Percentiles rank a stretch among this genome's conserved stretches.
phyloP scores from a whole-genome alignment of 23 tunicate genomes.

The Aplidium turbinatum region DNA sequence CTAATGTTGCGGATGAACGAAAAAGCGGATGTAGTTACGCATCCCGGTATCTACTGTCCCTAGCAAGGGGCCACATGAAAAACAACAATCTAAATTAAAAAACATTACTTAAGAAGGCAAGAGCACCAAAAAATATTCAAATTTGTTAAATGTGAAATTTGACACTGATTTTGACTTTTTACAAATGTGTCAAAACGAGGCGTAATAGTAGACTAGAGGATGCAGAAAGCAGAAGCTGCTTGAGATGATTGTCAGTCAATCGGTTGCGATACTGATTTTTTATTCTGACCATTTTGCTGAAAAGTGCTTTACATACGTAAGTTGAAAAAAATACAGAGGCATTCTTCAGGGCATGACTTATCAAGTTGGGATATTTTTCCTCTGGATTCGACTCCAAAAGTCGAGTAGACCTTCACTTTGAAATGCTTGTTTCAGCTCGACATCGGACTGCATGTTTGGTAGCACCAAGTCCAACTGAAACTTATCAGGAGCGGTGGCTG shows the following conservation, averaged over 20 bases:
- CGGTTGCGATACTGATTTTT: constrained; percentile 52
- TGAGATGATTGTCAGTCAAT: constrained; percentile 46
- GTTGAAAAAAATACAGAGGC: constrained; percentile 47
- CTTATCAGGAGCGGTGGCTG: constrained; percentile 43
- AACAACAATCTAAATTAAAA: too few species aligned
- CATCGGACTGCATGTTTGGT: constrained; percentile 47
- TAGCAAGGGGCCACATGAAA: too few species aligned
- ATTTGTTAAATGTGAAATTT: constrained; percentile 26
- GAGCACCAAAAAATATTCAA: constrained; percentile 41
- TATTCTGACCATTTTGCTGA: constrained; percentile 60
- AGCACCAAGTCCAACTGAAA: constrained; percentile 51
- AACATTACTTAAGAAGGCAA: too few species aligned
- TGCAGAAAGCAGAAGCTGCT: constrained; percentile 48
- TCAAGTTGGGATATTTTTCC: constrained; percentile 51
- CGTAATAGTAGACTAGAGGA: constrained; percentile 37
- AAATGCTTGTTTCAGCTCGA: constrained; percentile 39
- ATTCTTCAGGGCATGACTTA: constrained; percentile 31
- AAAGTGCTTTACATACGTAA: constrained; percentile 53
- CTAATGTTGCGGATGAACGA: too few species aligned
- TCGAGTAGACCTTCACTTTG: too few species aligned
- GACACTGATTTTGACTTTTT: constrained; percentile 38
- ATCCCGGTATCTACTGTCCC: too few species aligned
- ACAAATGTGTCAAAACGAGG: constrained; percentile 42
- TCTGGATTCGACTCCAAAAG: too few species aligned
- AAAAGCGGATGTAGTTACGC: too few species aligned